Conservation (phyloP, 2,113 vertebrate genomes). For the Mustela lutreola region DNA sequence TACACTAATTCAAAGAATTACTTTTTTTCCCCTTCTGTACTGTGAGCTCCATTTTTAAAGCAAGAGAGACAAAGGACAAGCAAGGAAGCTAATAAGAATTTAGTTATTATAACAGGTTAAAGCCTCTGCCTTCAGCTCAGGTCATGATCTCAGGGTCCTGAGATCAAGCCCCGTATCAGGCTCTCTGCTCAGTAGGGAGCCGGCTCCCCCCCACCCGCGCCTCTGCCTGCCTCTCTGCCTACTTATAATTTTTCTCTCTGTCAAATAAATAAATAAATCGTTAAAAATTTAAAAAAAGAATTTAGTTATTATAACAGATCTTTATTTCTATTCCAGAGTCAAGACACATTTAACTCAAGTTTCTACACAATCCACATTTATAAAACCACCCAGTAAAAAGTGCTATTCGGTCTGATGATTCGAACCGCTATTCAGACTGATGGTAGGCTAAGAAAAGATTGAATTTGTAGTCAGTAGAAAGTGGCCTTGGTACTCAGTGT, state of each 20-base stretch:
- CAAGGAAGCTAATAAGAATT: conserved; percentile 15
- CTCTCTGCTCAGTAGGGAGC: too few relatives aligned
- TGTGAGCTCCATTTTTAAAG: conserved; percentile 16
- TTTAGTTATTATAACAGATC: not conserved
- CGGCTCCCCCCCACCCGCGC: too few relatives aligned
- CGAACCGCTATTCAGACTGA: not conserved
- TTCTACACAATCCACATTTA: not conserved
- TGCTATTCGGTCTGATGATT: not conserved
- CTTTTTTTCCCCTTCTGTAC: not conserved
- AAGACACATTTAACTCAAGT: conserved; percentile 37
- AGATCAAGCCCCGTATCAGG: too few relatives aligned
- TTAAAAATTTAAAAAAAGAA: too few relatives aligned
- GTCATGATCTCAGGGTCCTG: too few relatives aligned
- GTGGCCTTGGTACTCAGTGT: not conserved
- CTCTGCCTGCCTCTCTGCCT: too few relatives aligned
- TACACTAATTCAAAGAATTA: not conserved
- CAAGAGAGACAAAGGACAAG: conserved; percentile 13
- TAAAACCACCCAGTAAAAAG: not conserved
- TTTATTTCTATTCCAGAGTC: conserved; percentile 7
- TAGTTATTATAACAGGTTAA: too few relatives aligned
- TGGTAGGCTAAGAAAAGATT: not conserved
- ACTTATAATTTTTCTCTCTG: too few relatives aligned
- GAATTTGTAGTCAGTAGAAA: not conserved
- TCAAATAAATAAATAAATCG: too few relatives aligned
- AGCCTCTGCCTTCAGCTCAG: too few relatives aligned